Evolutionary conservation across 2,888 invertebrate genomes (phyloP).

Genomic region (Melieria crassipennis): DNA sequence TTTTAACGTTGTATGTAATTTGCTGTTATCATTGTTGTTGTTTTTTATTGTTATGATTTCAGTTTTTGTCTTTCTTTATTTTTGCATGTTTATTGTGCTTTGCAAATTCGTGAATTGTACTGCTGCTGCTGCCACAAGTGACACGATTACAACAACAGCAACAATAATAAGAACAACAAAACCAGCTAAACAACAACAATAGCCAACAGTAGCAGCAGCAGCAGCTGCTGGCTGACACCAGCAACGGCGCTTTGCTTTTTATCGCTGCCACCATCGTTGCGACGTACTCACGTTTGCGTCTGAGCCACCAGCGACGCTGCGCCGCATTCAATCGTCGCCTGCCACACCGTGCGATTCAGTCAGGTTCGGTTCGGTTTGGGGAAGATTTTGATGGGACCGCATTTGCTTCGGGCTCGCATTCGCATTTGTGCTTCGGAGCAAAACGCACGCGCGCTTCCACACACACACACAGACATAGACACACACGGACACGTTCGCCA

Average conservation of each 20-base stretch:
- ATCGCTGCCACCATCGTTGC: neutral
- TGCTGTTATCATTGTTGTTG: too few species aligned
- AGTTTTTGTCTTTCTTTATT: neutral
- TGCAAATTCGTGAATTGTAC: slow-evolving; percentile 4
- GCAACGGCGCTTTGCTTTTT: too few species aligned
- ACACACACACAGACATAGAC: neutral
- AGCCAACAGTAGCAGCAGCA: neutral
- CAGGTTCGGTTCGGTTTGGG: too few species aligned
- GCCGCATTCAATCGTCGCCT: neutral
- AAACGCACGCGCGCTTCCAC: neutral
- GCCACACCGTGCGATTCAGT: too few species aligned
- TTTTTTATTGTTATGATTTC: too few species aligned
- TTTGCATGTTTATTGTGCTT: slow-evolving; percentile 15
- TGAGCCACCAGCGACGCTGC: neutral
- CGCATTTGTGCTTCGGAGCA: slow-evolving; percentile 23
- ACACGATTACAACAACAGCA: neutral
- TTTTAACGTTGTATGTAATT: too few species aligned
- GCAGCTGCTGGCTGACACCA: neutral
- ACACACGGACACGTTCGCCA: neutral
- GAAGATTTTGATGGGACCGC: too few species aligned
- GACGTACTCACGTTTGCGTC: neutral
- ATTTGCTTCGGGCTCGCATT: neutral
- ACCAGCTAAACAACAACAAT: too few species aligned
- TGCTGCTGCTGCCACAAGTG: slow-evolving; percentile 1
- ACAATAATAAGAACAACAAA: neutral